Evolutionary conservation across 2,113 vertebrate genomes (phyloP).

Genomic region (Lota lota): DNA sequence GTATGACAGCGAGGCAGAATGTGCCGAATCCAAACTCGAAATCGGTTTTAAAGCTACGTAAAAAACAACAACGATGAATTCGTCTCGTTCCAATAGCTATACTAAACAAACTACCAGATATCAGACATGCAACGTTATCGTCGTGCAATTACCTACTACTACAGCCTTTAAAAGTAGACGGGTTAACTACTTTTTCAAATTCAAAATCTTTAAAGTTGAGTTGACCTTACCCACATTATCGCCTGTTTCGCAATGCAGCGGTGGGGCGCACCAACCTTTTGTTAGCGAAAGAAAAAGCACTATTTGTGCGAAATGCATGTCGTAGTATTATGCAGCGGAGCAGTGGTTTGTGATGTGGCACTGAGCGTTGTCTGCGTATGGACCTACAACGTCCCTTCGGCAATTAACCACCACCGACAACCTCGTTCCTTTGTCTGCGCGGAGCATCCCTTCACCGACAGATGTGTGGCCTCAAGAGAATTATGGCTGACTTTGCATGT

Average conservation of each 20-base stretch:
- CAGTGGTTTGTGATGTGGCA: slow-evolving; percentile 80
- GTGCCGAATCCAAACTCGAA: no score
- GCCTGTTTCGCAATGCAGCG: slow-evolving; percentile 61
- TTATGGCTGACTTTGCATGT: background rate
- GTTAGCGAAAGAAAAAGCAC: slow-evolving; percentile 39
- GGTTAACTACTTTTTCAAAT: no score
- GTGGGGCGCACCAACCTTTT: slow-evolving; percentile 53
- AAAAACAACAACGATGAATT: no score
- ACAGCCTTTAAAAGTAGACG: no score
- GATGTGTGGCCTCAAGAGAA: slow-evolving; percentile 6
- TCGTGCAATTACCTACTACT: no score
- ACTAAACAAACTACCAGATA: no score
- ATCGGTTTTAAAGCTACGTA: no score
- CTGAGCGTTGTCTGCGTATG: slow-evolving; percentile 7
- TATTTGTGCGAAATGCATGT: slow-evolving; percentile 65
- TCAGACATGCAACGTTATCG: no score
- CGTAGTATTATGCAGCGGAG: slow-evolving; percentile 19
- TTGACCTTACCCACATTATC: slow-evolving; percentile 75
- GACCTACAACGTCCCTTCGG: slow-evolving; percentile 12
- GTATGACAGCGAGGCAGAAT: no score
- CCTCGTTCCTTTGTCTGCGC: slow-evolving; percentile 54
- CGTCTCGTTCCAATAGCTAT: no score
- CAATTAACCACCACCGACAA: slow-evolving; percentile 41
- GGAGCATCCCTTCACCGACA: slow-evolving; percentile 53
- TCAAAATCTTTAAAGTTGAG: background rate